Base-by-base conservation (phyloP, 1,140 invertebrate species). In the Goniozus legneri region DNA sequence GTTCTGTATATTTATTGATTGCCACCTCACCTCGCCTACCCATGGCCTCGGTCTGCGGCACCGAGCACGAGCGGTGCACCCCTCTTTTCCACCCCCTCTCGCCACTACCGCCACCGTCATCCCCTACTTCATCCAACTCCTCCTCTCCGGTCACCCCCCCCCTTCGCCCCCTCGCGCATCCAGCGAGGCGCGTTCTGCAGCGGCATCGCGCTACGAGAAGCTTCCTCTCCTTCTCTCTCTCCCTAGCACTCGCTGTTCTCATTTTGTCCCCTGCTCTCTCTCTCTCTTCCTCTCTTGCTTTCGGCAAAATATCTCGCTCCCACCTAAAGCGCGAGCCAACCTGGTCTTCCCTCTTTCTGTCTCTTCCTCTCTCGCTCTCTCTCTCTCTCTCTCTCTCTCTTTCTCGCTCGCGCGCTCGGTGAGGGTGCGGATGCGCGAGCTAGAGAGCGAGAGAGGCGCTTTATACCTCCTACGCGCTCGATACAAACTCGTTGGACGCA, bases 1-100 rank as follows among this genome's bases (percentile, higher is more conserved):
- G 65, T 72, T 72, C 68, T 73, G 69, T 73, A 73, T 75, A 75
- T 75, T 73, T 75, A 75, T 75, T 74, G 73, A 75, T 75, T 75
- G 70, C 73, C 71, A 69, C 71, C 66, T 72, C 70, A 63, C 59
- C 56, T 60, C 58, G 53, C 58, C 58, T 54, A 53, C 27, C 47
- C 62, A 58, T 58, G 53, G 52, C 49, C 56, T 58, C 60, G 60
- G 57, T 64, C 62, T 59, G 60, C 64, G 60, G 61, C 58, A 64
- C n/a, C n/a, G 20, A 15, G 24, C 16, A 27, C 30, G n/a, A n/a
- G n/a, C n/a, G n/a, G n/a, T n/a, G n/a, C n/a, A n/a, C n/a, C n/a
- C n/a, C n/a, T n/a, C n/a, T 36, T 39, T 30, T 6, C 35, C 21
- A 33, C 27, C 22, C 36, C 39, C 41, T 41, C 33, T 21, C 40